Conservation (phyloP, 1,140 invertebrate genomes). For the Trypoxylus dichotomus region DNA sequence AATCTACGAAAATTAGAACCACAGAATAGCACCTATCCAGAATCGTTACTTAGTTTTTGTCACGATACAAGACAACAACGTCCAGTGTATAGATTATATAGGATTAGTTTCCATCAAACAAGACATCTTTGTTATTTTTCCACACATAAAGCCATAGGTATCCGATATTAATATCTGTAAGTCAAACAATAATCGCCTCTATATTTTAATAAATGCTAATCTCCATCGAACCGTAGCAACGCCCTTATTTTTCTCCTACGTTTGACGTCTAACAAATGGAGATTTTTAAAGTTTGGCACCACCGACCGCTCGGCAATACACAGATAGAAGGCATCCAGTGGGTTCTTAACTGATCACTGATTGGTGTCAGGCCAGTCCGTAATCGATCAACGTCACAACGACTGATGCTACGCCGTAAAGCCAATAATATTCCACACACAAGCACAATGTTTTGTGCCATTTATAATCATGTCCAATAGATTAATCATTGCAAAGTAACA, state of each 20-base stretch:
- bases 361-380: conserved; percentile 32
- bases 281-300: conserved; percentile 37
- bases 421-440: conserved; percentile 16
- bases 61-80: too few relatives aligned
- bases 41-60: too few relatives aligned
- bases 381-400: conserved; percentile 31
- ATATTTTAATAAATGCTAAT: conserved; percentile 22
- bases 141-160: neutral
- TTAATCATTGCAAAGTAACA: neutral
- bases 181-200: conserved; percentile 16
- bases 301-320: conserved; percentile 35
- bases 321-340: conserved; percentile 35
- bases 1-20: too few relatives aligned
- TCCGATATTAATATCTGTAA: conserved; percentile 8
- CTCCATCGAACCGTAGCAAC: neutral
- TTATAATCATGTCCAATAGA: neutral
- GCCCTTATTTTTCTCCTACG: neutral
- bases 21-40: too few relatives aligned
- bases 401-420: neutral
- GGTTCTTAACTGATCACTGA: conserved; percentile 32
- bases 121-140: neutral
- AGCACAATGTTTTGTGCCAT: neutral
- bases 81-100: too few relatives aligned
- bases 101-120: neutral
- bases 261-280: conserved; percentile 41